Base-by-base conservation (phyloP, 2,888 invertebrate genomes). In the Drosophila rellima region DNA sequence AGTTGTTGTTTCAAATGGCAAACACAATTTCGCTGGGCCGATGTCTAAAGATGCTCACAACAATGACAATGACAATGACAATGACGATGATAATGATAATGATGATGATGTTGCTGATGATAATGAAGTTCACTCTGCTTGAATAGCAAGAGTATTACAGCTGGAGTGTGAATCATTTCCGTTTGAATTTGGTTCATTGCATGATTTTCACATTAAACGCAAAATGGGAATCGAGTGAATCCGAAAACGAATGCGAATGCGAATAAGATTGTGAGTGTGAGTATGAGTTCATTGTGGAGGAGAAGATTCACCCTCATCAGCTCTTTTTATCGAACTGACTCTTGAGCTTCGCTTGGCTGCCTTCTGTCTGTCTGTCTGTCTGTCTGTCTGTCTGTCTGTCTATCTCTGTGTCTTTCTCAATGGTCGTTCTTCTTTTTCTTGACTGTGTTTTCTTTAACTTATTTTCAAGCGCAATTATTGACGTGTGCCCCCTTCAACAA, bases 131-230 rank as follows among this genome's bases (percentile, higher is more conserved):
- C 45, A 47, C 71, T 65, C 65, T n/a, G 59, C 72, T 63, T 52
- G 67, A 66, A 50, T 40, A n/a, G 59, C 31, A 17, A 40, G 26
- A 51, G 78, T 64, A 62, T 69, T 79, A 70, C 78, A 78, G 70
- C 75, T 78, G 70, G 76, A 83, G 89, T 85, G 89, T 87, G 89
- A 85, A 85, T 89, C 89, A 85, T 81, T 85, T 85, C 89, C 89
- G 85, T 84, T 85, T 70, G 84, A 81, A 89, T 85, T 89, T 89
- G 85, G 84, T 89, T 85, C 85, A 85, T 85, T 89, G 87, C 89
- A 85, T 85, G 81, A 87, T 89, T 85, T 89, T 87, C 76, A 87
- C 87, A 85, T 89, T 85, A 89, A 84, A 66, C 60, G 69, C 61
- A 56, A 74, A 60, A 26, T 29, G 35, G 13, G 48, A 35, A 56